Conservation (phyloP, 2,113 vertebrate genomes). For the Platycercus adscitus region DNA sequence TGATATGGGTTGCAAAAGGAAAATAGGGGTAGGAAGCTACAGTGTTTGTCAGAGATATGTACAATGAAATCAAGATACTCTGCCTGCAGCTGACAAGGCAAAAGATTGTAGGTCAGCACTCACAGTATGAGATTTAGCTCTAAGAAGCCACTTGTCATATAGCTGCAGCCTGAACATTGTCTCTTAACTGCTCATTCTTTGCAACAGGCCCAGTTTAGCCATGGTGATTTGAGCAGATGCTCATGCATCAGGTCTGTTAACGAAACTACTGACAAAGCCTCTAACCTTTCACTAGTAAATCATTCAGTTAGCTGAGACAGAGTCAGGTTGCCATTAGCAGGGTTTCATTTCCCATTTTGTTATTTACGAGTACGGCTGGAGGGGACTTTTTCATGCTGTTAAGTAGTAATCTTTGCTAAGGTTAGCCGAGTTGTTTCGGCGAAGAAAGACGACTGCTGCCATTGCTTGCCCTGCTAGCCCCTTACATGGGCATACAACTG, state of each 20-base stretch:
- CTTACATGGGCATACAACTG: slow-evolving; percentile 31
- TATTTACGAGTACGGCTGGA: slow-evolving; percentile 60
- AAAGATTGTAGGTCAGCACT: slow-evolving; percentile 16
- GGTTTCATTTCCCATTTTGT: slow-evolving; percentile 58
- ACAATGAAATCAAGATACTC: neutral
- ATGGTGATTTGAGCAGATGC: neutral
- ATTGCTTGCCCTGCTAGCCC: slow-evolving; percentile 36
- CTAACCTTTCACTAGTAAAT: slow-evolving; percentile 15
- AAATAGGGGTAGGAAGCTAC: neutral
- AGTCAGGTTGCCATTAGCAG: neutral
- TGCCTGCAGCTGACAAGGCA: slow-evolving; percentile 23
- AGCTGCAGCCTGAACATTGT: neutral
- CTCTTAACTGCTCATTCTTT: neutral
- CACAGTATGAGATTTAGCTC: slow-evolving; percentile 18
- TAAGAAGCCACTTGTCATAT: slow-evolving; percentile 15
- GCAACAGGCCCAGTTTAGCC: neutral
- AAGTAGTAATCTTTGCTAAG: slow-evolving; percentile 50
- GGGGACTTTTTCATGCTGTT: slow-evolving; percentile 50
- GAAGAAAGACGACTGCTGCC: slow-evolving; percentile 24
- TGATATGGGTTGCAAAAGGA: neutral
- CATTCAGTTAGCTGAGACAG: slow-evolving; percentile 8
- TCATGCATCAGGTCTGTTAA: neutral
- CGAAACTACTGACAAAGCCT: neutral
- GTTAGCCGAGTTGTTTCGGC: slow-evolving; percentile 17
- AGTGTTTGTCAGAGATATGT: slow-evolving; percentile 31